These are phyloP conservation scores for Bradypodion pumilum DNA, from an alignment of 2,797 vertebrate genomes.

Conservation along the genomic window DNA sequence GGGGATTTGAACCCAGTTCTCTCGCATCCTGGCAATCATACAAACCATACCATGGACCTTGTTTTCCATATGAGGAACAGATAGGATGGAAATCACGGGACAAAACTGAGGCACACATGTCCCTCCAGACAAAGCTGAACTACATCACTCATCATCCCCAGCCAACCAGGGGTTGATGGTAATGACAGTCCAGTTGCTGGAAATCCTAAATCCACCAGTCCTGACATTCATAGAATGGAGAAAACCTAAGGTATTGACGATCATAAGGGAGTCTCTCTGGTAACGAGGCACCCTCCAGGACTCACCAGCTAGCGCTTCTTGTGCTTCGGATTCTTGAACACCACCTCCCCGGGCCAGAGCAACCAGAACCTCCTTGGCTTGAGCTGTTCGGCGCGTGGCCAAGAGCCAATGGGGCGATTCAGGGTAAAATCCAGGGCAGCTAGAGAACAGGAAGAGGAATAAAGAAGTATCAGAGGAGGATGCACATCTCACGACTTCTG, in stretches of 20 bases:
- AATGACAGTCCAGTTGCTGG: no score
- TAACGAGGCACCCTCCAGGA: no score
- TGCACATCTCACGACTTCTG: no score
- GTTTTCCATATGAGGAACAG: background rate
- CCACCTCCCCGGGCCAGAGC: slow-evolving; percentile 64
- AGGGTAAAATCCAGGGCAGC: slow-evolving; percentile 86
- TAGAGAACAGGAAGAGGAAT: slow-evolving; percentile 43
- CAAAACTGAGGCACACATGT: no score
- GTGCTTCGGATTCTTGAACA: slow-evolving; percentile 61
- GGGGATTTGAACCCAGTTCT: no score
- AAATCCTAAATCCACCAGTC: no score
- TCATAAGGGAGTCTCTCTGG: no score
- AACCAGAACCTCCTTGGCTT: slow-evolving; percentile 67
- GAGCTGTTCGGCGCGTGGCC: slow-evolving; percentile 77
- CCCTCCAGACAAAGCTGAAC: background rate
- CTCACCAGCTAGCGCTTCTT: slow-evolving; percentile 65
- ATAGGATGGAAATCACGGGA: background rate
- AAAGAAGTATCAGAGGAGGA: background rate
- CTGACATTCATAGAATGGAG: no score
- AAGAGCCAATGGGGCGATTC: slow-evolving; percentile 90
- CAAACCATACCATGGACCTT: background rate
- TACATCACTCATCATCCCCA: background rate
- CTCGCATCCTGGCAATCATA: background rate
- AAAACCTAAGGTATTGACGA: no score
- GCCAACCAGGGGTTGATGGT: background rate